phyloP scores from a whole-genome alignment of 2,113 vertebrate genomes.

The Scopus umbretta region DNA sequence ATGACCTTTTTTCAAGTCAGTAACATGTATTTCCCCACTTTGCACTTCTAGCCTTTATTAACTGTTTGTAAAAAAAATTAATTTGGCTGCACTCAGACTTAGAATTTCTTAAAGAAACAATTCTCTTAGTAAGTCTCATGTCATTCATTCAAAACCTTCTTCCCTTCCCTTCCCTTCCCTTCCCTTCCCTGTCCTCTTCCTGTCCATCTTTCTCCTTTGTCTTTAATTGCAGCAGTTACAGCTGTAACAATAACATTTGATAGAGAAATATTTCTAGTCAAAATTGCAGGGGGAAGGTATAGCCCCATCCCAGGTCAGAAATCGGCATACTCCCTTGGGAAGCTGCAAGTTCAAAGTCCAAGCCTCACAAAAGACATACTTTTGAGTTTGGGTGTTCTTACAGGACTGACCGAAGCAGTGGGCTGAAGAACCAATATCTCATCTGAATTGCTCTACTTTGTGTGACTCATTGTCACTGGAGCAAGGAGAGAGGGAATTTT shows the following conservation, averaged over 20 bases:
- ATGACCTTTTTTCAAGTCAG: neutral
- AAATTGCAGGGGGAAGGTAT: neutral
- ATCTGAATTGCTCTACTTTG: neutral
- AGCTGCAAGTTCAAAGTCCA: neutral
- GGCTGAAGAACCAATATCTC: neutral
- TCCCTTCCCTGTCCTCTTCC: neutral
- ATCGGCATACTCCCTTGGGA: neutral
- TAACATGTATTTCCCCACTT: neutral
- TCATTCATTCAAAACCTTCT: neutral
- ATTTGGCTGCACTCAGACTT: neutral
- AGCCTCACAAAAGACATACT: neutral
- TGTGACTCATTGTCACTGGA: neutral
- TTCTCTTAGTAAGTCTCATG: neutral
- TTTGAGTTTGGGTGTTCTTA: neutral
- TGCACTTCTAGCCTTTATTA: neutral
- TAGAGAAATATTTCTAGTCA: neutral
- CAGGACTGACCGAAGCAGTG: neutral
- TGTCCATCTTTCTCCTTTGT: neutral
- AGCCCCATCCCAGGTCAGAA: neutral
- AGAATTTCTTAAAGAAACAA: neutral
- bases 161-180: neutral
- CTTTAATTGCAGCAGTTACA: neutral
- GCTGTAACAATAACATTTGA: neutral
- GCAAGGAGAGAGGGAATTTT: conserved; percentile 17
- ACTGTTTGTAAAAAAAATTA: neutral